Conservation (phyloP, 2,888 invertebrate species). For the Perdita meconis region DNA sequence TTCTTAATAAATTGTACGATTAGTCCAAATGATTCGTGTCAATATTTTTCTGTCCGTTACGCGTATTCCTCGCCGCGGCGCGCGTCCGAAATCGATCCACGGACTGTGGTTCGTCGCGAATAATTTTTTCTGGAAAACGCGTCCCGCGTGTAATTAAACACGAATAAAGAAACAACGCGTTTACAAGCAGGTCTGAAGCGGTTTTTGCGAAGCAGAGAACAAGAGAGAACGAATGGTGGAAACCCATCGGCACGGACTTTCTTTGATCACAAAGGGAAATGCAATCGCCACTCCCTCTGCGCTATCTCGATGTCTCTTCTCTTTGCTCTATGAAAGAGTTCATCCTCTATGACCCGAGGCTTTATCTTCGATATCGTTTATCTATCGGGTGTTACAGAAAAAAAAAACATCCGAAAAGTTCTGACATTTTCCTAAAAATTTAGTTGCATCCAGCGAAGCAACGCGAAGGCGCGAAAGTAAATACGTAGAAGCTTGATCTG, state of each 20-base stretch:
- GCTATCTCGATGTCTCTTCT: conserved; percentile 21
- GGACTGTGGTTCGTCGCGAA: too few relatives aligned
- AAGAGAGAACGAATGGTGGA: conserved; percentile 26
- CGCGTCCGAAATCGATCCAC: too few relatives aligned
- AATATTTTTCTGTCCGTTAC: too few relatives aligned
- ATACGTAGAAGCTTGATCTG: conserved; percentile 9
- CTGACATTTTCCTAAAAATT: too few relatives aligned
- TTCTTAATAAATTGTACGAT: too few relatives aligned
- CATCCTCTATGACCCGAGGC: conserved; percentile 66
- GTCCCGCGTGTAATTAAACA: conserved; percentile 5
- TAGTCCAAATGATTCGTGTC: too few relatives aligned
- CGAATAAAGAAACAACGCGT: conserved; percentile 33
- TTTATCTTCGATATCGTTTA: conserved; percentile 54
- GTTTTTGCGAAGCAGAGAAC: conserved; percentile 23
- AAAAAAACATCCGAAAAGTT: not conserved
- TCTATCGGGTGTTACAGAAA: conserved; percentile 24
- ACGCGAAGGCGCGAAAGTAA: conserved; percentile 34
- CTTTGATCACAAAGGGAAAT: conserved; percentile 74
- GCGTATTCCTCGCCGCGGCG: too few relatives aligned
- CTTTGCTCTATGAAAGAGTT: conserved; percentile 60
- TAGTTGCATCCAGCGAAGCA: not conserved
- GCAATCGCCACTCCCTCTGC: conserved; percentile 65
- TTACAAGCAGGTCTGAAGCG: conserved; percentile 38
- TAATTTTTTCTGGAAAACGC: too few relatives aligned
- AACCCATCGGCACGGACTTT: conserved; percentile 36